Conservation (phyloP, 1,140 invertebrate species). For the Lethocerus indicus region DNA sequence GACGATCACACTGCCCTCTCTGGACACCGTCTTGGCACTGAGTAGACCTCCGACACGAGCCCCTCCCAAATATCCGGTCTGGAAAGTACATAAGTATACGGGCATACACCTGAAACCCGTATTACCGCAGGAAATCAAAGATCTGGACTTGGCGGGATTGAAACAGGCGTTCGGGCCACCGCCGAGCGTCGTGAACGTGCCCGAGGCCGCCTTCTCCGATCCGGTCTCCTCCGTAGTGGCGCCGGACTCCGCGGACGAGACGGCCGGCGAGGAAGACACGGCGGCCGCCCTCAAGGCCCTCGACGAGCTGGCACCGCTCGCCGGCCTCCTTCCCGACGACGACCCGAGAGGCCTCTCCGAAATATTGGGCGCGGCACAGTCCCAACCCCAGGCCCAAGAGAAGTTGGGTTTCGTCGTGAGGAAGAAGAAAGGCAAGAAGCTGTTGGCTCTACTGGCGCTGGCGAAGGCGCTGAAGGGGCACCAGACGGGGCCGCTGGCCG, state of each 20-base stretch:
- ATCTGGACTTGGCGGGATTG: too few species aligned
- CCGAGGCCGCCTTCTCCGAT: not conserved
- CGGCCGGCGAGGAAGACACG: not conserved
- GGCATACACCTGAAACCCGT: constrained; percentile 20
- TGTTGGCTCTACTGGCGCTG: too few species aligned
- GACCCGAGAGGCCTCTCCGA: too few species aligned
- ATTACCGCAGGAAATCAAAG: too few species aligned
- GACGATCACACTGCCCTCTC: not conserved
- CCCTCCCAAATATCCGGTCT: constrained; percentile 17
- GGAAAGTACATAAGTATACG: constrained; percentile 21
- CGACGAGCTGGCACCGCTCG: not conserved
- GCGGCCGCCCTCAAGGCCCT: not conserved
- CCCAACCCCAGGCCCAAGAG: too few species aligned
- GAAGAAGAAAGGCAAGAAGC: too few species aligned
- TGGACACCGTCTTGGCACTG: too few species aligned
- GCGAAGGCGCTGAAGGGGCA: not conserved
- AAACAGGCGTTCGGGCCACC: not conserved
- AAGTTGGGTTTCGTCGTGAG: too few species aligned
- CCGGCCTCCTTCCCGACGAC: not conserved
- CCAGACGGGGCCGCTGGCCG: not conserved
- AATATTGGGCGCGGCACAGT: too few species aligned
- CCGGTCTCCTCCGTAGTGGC: not conserved
- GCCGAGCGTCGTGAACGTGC: not conserved
- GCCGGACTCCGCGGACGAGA: not conserved
- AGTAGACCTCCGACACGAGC: too few species aligned